Base-by-base conservation (phyloP, 2,888 invertebrate genomes). In the Poecilus cupreus region DNA sequence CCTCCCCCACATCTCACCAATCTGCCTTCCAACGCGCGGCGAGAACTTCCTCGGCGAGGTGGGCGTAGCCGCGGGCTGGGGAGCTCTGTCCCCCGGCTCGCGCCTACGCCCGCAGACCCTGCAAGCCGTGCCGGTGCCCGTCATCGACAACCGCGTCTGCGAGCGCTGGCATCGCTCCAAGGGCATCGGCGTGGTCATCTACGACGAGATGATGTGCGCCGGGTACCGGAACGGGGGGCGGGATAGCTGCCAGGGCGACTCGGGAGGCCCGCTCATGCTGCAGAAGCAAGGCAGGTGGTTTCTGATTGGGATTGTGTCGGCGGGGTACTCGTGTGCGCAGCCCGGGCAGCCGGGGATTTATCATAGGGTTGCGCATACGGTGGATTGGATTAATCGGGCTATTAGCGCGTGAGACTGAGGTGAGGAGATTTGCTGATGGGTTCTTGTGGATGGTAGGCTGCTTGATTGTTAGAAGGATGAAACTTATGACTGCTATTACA, bases 191-290 rank as follows among this genome's bases (percentile, higher is more conserved):
- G 96, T 96, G 49, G 95, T 97, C 13, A 97, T 97, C 86, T 97
- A 97, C 89, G 97, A 97, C 54, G 97, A 97, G 89, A 97, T 97
- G 97, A 93, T 97, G 89, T 97, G 97, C 88, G 97, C 97, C 0
- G 97, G 97, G 1, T 97, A 97, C 88, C 93, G 96, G 75, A 94
- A 94, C 24, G 97, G 97, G 0, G 96, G 97, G 32, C 94, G 95
- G 85, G 96, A 96, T 89, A 94, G 94, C 84, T 90, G 89, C 83
- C 92, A 96, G 90, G 96, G 96, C 0, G 96, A 96, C 89, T 95
- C 95, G 54, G 97, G 97, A 0, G 97, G 97, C 0, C 97, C 97
- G 0, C 89, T 97, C 76, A 97, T 97, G 97, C 90, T 97, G 83
- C 97, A 97, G 87, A 93, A 94, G 85, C 92, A 94, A 5, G 96